phyloP scores from a whole-genome alignment of 1,140 invertebrate species.

The Heterodera schachtii region DNA sequence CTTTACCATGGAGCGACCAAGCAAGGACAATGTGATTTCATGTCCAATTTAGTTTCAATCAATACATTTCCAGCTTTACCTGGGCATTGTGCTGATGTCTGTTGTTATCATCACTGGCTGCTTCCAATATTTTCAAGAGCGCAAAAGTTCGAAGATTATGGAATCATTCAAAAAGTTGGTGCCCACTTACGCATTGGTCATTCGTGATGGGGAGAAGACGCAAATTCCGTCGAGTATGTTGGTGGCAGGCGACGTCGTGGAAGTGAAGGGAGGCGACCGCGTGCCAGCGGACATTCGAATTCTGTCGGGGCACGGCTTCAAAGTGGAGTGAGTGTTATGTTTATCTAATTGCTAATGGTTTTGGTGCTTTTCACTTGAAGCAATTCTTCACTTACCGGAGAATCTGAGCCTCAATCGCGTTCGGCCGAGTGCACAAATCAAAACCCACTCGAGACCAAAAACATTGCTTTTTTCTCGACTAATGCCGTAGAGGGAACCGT shows the following conservation, averaged over 20 bases:
- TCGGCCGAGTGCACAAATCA: constrained; percentile 67
- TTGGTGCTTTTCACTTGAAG: not conserved
- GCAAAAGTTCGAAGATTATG: constrained; percentile 82
- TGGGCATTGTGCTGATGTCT: constrained; percentile 88
- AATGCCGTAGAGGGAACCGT: constrained; percentile 68
- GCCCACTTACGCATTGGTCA: constrained; percentile 66
- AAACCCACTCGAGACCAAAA: constrained; percentile 69
- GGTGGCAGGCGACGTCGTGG: constrained; percentile 80
- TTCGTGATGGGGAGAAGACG: constrained; percentile 61
- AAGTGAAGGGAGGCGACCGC: constrained; percentile 79
- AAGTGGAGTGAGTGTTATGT: constrained; percentile 61
- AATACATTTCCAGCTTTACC: constrained; percentile 74
- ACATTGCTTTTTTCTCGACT: constrained; percentile 69
- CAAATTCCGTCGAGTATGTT: constrained; percentile 71
- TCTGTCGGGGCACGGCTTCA: constrained; percentile 74
- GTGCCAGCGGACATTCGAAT: constrained; percentile 83
- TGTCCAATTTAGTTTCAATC: not conserved
- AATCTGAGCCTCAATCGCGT: constrained; percentile 67
- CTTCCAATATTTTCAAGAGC: constrained; percentile 97
- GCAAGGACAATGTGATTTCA: constrained; percentile 53
- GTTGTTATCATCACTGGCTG: constrained; percentile 94
- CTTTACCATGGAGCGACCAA: constrained; percentile 63
- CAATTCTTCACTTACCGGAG: constrained; percentile 67
- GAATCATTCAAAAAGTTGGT: constrained; percentile 73
- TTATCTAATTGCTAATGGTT: not conserved